Evolutionary conservation across 2,113 vertebrate species (phyloP), one percentile per base, ranked within the genome.

Genomic region (Oreochromis spilurus): DNA sequence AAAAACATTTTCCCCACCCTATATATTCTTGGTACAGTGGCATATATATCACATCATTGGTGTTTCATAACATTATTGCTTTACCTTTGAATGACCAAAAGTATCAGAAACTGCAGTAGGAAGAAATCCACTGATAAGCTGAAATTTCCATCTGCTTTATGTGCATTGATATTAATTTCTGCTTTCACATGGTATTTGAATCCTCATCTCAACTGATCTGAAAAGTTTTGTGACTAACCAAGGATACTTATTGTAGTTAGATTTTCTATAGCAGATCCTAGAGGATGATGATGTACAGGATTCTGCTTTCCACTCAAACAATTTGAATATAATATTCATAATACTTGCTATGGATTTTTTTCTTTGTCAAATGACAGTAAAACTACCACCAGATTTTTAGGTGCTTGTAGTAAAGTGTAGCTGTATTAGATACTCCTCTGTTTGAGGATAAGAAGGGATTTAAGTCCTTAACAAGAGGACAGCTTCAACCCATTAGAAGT

Each of bases 1-100:
- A 9, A n/a, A 48, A 48, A 1, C 21, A 26, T 11, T 75, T 29
- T 75, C 11, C 29, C 21, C 13, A 3, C 14, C 14, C 38, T 24
- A 4, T 75, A 1, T 75, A 43, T 26, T 16, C 0, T 1, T 26
- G n/a, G 38, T 70, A 70, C 1, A 70, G n/a, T 70, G 0, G 38
- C 12, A 43, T 70, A 70, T 40, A 38, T 62, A 36, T 62, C 58
- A 19, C 60, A 65, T 38, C 60, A 65, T 31, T 43, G 36, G 4
- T 70, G 14, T 70, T 40, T 70, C 65, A 43, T 40, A 24, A 1
- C 7, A 43, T 43, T 43, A 45, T 24, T 70, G 1, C 38, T 43
- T 70, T 43, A 70, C 38, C 65, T 24, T 26, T 70, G 65, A 24
- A 70, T 43, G 2, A 43, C 65, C 21, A 70, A 43, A 70, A 43